phyloP scores from a whole-genome alignment of 1,140 invertebrate species.

The Drosophila ambigua region DNA sequence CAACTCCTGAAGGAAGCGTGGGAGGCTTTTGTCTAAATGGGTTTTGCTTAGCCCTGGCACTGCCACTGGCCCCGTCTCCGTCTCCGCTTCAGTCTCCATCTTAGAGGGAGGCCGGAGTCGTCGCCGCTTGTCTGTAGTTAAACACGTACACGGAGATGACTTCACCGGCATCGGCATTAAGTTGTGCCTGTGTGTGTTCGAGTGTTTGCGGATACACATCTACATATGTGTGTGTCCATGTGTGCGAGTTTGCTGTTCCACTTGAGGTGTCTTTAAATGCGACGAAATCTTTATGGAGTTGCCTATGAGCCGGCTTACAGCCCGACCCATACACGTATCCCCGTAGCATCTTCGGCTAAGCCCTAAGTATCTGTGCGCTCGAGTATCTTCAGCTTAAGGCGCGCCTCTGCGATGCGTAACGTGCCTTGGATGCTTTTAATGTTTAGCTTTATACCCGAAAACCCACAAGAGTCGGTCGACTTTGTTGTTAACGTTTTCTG shows the following conservation, averaged over 20 bases:
- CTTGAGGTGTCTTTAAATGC: constrained; percentile 80
- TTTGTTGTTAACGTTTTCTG: neutral
- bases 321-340: neutral
- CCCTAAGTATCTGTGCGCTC: constrained; percentile 21
- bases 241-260: constrained; percentile 66
- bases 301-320: constrained; percentile 48
- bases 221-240: constrained; percentile 21
- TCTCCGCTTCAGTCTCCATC: neutral
- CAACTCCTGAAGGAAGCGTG: constrained; percentile 29
- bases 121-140: constrained; percentile 42
- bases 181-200: constrained; percentile 55
- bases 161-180: constrained; percentile 56
- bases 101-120: constrained; percentile 12
- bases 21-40: constrained; percentile 56
- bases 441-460: constrained; percentile 3
- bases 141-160: constrained; percentile 65
- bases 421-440: constrained; percentile 27
- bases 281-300: constrained; percentile 76
- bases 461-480: constrained; percentile 10
- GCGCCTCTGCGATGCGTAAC: constrained; percentile 52
- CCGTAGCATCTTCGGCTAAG: constrained; percentile 20
- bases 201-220: constrained; percentile 11
- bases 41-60: constrained; percentile 35
- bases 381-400: constrained; percentile 45
- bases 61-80: constrained; percentile 20